These are phyloP conservation scores for Coilia nasus DNA, from an alignment of 2,797 vertebrate species.

Conservation along the genomic window DNA sequence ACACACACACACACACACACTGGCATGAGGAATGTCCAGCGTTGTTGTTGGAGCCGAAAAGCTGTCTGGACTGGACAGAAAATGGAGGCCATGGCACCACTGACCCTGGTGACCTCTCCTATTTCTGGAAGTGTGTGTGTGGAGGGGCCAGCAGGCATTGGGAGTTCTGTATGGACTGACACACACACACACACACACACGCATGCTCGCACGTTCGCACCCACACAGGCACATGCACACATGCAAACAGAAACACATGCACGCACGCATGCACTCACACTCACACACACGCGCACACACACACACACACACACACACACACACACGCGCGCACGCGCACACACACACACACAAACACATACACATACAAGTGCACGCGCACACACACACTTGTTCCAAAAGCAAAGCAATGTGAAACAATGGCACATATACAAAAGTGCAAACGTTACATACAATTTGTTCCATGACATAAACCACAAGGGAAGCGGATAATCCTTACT, in stretches of 20 bases:
- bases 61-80: conserved; percentile 23
- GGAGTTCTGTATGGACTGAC: not conserved
- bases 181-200: not conserved
- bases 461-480: too few relatives aligned
- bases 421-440: too few relatives aligned
- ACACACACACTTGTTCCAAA: conserved; percentile 1
- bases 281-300: not conserved
- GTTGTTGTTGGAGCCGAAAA: conserved; percentile 25
- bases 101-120: conserved; percentile 28
- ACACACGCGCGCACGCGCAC: not conserved
- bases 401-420: conserved; percentile 21
- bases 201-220: not conserved
- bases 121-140: not conserved
- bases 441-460: too few relatives aligned
- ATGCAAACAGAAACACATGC: conserved; percentile 4
- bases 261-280: too few relatives aligned
- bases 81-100: conserved; percentile 15
- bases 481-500: too few relatives aligned
- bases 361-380: not conserved
- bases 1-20: not conserved
- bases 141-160: not conserved
- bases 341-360: not conserved
- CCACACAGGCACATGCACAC: not conserved
- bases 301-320: conserved; percentile 19
- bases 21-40: conserved; percentile 11